Evolutionary conservation across 2,113 vertebrate genomes (phyloP).

Genomic region (Chaetodon auriga): DNA sequence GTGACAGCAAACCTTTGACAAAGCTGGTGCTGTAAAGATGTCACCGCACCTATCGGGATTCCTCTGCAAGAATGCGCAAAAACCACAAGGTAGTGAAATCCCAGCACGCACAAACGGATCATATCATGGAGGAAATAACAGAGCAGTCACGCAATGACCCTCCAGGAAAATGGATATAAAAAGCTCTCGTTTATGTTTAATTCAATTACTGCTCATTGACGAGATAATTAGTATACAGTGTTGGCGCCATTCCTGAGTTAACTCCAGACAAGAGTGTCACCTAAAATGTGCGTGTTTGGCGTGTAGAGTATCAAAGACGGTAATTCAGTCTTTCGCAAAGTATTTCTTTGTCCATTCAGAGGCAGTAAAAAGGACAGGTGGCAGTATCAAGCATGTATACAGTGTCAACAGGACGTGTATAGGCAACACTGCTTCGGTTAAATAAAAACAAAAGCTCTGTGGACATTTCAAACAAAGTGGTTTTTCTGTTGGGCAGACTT

Average conservation of each 20-base stretch:
- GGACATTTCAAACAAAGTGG: conserved; percentile 82
- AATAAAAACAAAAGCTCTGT: conserved; percentile 82
- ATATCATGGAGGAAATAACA: not conserved
- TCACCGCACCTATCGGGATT: not conserved
- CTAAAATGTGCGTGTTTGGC: not conserved
- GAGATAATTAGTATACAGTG: not conserved
- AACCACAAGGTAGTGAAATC: not conserved
- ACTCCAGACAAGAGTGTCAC: not conserved
- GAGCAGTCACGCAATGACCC: not conserved
- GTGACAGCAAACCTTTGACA: not conserved
- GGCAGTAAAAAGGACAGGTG: conserved; percentile 78
- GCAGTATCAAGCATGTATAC: conserved; percentile 76
- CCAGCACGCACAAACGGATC: too few relatives aligned
- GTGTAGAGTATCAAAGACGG: conserved; percentile 46
- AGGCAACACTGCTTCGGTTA: conserved; percentile 77
- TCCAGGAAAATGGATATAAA: not conserved
- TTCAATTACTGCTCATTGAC: not conserved
- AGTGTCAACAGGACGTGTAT: conserved; percentile 85
- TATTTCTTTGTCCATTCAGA: conserved; percentile 61
- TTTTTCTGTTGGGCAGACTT: conserved; percentile 47
- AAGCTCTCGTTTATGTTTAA: not conserved
- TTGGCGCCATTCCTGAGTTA: not conserved
- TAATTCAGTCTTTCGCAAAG: conserved; percentile 38
- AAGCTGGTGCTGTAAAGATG: not conserved
- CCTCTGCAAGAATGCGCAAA: not conserved